phyloP scores from a whole-genome alignment of 2,797 vertebrate genomes.

The Macroramphosus scolopax region DNA sequence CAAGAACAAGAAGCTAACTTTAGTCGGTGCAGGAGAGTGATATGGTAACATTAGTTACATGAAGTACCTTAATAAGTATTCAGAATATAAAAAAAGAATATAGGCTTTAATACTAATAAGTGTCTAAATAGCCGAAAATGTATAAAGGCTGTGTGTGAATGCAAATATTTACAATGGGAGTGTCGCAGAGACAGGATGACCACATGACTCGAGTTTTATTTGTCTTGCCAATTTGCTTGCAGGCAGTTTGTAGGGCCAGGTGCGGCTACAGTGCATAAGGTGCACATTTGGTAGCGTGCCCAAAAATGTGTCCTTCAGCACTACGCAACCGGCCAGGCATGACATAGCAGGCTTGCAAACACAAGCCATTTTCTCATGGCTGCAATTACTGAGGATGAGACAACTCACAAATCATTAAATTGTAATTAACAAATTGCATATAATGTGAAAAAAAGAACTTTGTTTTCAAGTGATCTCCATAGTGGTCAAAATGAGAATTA shows the following conservation, averaged over 20 bases:
- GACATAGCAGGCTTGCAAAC: conserved; percentile 42
- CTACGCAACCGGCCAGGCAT: conserved; percentile 2
- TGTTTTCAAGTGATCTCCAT: conserved; percentile 61
- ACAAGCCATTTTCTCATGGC: conserved; percentile 46
- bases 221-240: conserved; percentile 42
- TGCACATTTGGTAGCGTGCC: no score
- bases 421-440: conserved; percentile 62
- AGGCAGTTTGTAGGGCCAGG: conserved; percentile 41
- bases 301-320: neutral
- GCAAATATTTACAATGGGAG: conserved; percentile 73
- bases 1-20: conserved; percentile 28
- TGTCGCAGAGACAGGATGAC: conserved; percentile 53
- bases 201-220: conserved; percentile 63
- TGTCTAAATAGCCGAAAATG: conserved; percentile 24
- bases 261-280: conserved; percentile 36
- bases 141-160: conserved; percentile 40
- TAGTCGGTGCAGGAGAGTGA: conserved; percentile 45
- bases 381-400: conserved; percentile 62
- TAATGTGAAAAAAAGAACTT: conserved; percentile 47
- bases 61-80: conserved; percentile 59
- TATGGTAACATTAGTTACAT: conserved; percentile 51
- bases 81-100: conserved; percentile 27
- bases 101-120: conserved; percentile 16
- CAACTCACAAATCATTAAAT: conserved; percentile 60
- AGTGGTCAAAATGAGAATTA: conserved; percentile 50